phyloP scores from a whole-genome alignment of 1,140 invertebrate species.

The Drosophila teissieri region DNA sequence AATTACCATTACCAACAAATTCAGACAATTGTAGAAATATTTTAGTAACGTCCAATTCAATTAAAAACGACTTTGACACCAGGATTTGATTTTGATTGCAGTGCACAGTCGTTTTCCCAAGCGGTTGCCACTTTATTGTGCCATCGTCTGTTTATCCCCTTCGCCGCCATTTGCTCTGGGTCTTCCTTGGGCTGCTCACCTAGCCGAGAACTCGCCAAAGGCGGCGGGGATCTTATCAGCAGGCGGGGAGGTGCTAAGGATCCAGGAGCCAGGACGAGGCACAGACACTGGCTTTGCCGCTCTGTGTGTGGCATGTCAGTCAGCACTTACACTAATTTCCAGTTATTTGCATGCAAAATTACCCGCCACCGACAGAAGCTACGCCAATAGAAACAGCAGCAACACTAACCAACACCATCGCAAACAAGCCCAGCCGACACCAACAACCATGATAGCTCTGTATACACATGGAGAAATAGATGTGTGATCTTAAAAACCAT shows the following conservation, averaged over 20 bases:
- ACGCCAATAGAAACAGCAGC: constrained; percentile 14
- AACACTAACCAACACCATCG: constrained; percentile 14
- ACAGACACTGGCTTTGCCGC: constrained; percentile 15
- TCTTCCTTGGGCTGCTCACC: constrained; percentile 30
- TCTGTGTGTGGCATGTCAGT: constrained; percentile 72
- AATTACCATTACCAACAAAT: no score
- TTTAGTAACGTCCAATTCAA: no score
- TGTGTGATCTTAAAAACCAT: neutral
- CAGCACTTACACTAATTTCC: constrained; percentile 82
- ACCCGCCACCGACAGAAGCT: constrained; percentile 45
- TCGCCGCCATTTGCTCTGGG: constrained; percentile 31
- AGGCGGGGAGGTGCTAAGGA: constrained; percentile 10
- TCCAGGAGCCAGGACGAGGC: constrained; percentile 9
- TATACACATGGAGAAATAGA: constrained; percentile 5
- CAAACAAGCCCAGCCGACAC: constrained; percentile 27
- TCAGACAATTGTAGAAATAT: no score
- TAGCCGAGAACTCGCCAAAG: constrained; percentile 1
- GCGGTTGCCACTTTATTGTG: constrained; percentile 69
- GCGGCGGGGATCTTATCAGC: constrained; percentile 1
- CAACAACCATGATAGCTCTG: constrained; percentile 1
- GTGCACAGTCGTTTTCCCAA: constrained; percentile 34
- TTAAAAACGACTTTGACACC: no score
- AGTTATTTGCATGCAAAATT: constrained; percentile 83
- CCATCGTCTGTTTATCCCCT: constrained; percentile 71
- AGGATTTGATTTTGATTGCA: neutral